Base-by-base conservation (phyloP, 2,113 vertebrate genomes). In the Leptodactylus fuscus region DNA sequence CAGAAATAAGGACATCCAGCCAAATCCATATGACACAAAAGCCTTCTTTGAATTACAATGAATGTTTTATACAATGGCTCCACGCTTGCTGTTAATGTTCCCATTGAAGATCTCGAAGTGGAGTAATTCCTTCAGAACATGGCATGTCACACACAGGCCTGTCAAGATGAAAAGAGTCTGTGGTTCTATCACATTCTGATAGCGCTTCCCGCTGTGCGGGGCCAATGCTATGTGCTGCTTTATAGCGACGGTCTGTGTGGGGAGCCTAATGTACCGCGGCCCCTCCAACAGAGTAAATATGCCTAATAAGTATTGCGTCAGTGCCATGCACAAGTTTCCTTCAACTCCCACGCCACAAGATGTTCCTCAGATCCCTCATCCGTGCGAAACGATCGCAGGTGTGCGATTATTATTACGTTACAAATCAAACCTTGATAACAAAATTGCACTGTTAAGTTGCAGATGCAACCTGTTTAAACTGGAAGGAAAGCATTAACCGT, bases 71-170 rank as follows among this genome's bases (percentile, higher is more conserved):
- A 82, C 81, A 82, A 82, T 82, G 46, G 48, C 62, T 81, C 24
- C 38, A 81, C 58, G 27, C 60, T 49, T 9, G 41, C 65, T 70
- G 46, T 24, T 82, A 82, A 70, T 82, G 81, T 82, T 82, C 65
- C 65, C 62, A 51, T 71, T 70, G 29, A 82, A 70, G 81, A 82
- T n/a, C 81, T 82, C 22, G 69, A 44, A 81, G 24, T 69, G 81
- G 81, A 69, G 81, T 82, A 82, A 82, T 82, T 82, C 65, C 62
- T 70, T 71, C 12, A 82, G 65, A 82, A 71, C 81, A 82, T 53
- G 81, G 65, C 81, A 71, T 82, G 81, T 82, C 67, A 82, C 81
- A 70, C 48, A 71, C 46, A 53, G 67, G 27, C 29, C 67, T 82
- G 81, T 71, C 81, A 82, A 73, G 81, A n/a, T 71, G 67, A 71